Conservation (phyloP, 2,113 vertebrate species). For the Neofelis nebulosa region DNA sequence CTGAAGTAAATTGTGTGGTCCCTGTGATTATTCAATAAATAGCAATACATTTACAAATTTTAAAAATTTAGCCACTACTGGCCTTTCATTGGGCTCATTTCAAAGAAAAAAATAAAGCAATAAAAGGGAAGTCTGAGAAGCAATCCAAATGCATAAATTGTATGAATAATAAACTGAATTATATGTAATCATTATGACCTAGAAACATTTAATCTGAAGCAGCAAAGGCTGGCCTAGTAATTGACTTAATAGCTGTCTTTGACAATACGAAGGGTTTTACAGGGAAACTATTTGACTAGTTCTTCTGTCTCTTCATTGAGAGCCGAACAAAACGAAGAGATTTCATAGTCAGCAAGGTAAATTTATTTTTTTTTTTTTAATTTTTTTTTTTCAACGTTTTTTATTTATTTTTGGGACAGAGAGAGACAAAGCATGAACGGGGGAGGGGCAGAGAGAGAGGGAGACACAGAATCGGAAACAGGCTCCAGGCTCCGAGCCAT, state of each 20-base stretch:
- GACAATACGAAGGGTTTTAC: background rate
- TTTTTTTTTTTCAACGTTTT: no score
- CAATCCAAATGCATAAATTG: background rate
- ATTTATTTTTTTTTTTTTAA: no score
- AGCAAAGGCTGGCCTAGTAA: conserved; percentile 37
- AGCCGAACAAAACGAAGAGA: conserved; percentile 61
- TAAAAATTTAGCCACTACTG: conserved; percentile 21
- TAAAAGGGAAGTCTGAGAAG: conserved; percentile 21
- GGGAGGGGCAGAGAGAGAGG: no score
- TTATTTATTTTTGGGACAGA: no score
- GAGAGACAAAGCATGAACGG: no score
- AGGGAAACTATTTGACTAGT: background rate
- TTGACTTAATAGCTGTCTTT: conserved; percentile 48
- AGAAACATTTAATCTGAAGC: conserved; percentile 6
- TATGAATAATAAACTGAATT: background rate
- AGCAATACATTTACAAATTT: background rate
- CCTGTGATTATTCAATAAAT: background rate
- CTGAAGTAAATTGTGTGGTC: background rate
- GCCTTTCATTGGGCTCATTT: background rate
- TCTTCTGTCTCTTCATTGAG: conserved; percentile 26
- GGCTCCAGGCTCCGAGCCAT: no score
- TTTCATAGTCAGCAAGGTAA: conserved; percentile 55
- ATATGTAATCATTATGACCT: background rate
- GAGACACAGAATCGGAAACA: no score
- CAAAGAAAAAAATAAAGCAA: conserved; percentile 37